Base-by-base conservation (phyloP, 1,140 invertebrate species). In the Magallana ariakensis region DNA sequence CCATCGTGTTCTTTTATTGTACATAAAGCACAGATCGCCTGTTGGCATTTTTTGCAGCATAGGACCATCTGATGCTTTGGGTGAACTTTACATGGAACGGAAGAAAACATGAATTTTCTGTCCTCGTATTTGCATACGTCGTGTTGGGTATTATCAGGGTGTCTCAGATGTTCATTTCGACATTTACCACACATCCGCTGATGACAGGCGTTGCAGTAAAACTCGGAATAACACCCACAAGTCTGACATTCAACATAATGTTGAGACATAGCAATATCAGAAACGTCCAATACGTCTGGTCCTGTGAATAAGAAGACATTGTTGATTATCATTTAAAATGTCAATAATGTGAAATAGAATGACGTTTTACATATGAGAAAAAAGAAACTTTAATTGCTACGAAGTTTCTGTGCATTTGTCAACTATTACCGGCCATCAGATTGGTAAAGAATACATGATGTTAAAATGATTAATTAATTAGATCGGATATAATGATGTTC, bases 281-380 rank as follows among this genome's bases (percentile, higher is more conserved):
- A 58, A 80, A 86, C 53, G 84, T 75, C 9, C 57, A 87, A 46
- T 87, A 81, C 54, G 81, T 60, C 4, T n/a, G n/a, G n/a, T n/a
- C n/a, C n/a, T n/a, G n/a, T n/a, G n/a, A n/a, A n/a, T n/a, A n/a
- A n/a, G n/a, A n/a, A n/a, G n/a, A n/a, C n/a, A n/a, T n/a, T n/a
- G n/a, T n/a, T n/a, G n/a, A n/a, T n/a, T n/a, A n/a, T n/a, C n/a
- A n/a, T n/a, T n/a, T n/a, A n/a, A n/a, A n/a, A n/a, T n/a, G n/a
- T n/a, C n/a, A n/a, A n/a, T n/a, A n/a, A n/a, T n/a, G n/a, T n/a
- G n/a, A n/a, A n/a, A n/a, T n/a, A n/a, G n/a, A n/a, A n/a, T n/a
- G n/a, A n/a, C n/a, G n/a, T n/a, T n/a, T n/a, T n/a, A n/a, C n/a
- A n/a, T n/a, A n/a, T n/a, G n/a, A n/a, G n/a, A n/a, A n/a, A n/a